Base-by-base conservation (phyloP, 2,797 vertebrate genomes). In the Sternotherus odoratus region DNA sequence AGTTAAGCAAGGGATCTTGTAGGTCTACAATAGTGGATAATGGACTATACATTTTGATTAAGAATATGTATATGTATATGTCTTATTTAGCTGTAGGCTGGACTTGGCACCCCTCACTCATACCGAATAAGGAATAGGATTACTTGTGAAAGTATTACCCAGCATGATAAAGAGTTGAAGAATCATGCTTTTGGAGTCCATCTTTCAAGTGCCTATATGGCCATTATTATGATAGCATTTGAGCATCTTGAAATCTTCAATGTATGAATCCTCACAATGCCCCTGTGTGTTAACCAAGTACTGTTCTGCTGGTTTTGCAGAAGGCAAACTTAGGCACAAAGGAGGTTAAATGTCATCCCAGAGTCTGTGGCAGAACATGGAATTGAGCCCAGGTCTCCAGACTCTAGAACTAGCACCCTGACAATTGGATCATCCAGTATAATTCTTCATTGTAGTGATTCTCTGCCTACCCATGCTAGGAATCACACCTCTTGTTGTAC, bases 41-140 rank as follows among this genome's bases (percentile, higher is more conserved):
- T 2, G 10, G 0, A 0, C 3, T 66, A 11, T 85, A 48, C 2
- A 77, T 54, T 81, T 77, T 49, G 0, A 21, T 85, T 89, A 12
- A 6, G 72, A 78, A 53, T 80, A 69, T 78, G 4, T n/a, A 66
- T 1, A 1, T 17, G 8, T 23, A n/a, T 57, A 86, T 56, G 10
- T 10, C 23, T 5, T 69, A 77, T 12, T 3, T 86, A n/a, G 6
- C 51, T 53, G 53, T 49, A 36, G 87, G 89, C 50, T 85, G 19
- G 6, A 48, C 89, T 88, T 92, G 84, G 39, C 72, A 82, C 10
- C 12, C 33, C 28, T 83, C 57, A 39, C 16, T 72, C 46, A 66
- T 4, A 66, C 17, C 36, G 66, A 21, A 79, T 1, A 51, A 77
- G 8, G 75, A 91, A 77, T 74, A 87, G 2, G 69, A 86, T 13